phyloP scores from a whole-genome alignment of 2,113 vertebrate genomes.

The Eurystomus gularis region DNA sequence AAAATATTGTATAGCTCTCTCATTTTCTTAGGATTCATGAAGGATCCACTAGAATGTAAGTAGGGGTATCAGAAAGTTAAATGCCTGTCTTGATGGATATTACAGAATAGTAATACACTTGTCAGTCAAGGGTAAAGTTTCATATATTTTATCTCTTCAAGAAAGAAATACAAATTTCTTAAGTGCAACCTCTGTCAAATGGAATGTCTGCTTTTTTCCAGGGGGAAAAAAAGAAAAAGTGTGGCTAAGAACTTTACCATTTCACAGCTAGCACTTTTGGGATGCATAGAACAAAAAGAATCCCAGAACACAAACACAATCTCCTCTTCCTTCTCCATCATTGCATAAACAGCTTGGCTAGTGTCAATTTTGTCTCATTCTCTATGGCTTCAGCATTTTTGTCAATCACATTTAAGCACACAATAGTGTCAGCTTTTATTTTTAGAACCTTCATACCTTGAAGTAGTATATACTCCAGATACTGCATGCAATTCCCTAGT shows the following conservation, averaged over 20 bases:
- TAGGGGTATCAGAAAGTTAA: background rate
- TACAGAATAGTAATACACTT: background rate
- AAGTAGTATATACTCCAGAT: background rate
- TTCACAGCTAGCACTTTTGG: background rate
- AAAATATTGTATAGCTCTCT: background rate
- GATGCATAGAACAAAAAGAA: background rate
- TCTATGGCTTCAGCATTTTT: background rate
- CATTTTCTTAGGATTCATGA: background rate
- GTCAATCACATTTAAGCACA: conserved; percentile 31
- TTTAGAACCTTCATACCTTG: conserved; percentile 1
- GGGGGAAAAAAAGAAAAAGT: background rate
- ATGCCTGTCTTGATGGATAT: background rate
- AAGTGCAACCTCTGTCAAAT: background rate
- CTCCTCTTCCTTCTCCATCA: background rate
- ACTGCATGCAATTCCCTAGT: background rate
- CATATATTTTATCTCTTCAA: background rate
- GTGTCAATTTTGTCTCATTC: background rate
- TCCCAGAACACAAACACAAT: background rate
- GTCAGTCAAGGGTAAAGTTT: background rate
- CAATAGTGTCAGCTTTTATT: conserved; percentile 5
- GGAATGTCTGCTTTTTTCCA: background rate
- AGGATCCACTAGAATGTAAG: background rate
- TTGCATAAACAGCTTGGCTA: background rate
- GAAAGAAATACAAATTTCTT: background rate
- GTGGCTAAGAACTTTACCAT: background rate